Evolutionary conservation across 2,797 vertebrate species (phyloP).

Genomic region (Silurus aristotelis): DNA sequence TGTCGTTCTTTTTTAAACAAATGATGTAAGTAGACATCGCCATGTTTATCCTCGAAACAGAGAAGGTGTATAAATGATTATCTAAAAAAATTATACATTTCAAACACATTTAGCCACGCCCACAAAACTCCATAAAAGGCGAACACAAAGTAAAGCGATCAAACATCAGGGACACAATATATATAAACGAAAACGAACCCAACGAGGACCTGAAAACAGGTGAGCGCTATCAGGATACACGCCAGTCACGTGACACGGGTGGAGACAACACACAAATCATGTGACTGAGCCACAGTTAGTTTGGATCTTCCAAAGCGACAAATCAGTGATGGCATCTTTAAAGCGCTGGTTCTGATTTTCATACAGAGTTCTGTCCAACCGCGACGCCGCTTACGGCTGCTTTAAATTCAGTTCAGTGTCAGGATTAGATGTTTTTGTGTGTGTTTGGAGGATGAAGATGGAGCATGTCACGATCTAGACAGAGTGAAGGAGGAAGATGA

Average conservation of each 20-base stretch:
- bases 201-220: background rate
- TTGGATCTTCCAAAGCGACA: background rate
- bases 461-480: background rate
- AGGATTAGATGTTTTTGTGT: background rate
- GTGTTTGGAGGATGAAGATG: background rate
- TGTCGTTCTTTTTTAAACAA: conserved; percentile 7
- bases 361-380: too few relatives aligned
- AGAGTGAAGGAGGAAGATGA: conserved; percentile 19
- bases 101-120: background rate
- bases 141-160: background rate
- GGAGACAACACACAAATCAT: background rate
- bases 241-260: background rate
- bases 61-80: too few relatives aligned
- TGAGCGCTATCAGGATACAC: background rate
- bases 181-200: background rate
- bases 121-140: background rate
- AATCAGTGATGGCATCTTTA: background rate
- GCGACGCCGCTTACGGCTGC: background rate
- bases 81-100: background rate
- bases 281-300: background rate
- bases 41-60: background rate
- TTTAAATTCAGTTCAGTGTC: background rate
- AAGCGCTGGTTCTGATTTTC: conserved; percentile 6
- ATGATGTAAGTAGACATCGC: conserved; percentile 3
- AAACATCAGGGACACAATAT: background rate